Conservation (phyloP, 2,888 invertebrate genomes). For the Eretmocerus hayati region DNA sequence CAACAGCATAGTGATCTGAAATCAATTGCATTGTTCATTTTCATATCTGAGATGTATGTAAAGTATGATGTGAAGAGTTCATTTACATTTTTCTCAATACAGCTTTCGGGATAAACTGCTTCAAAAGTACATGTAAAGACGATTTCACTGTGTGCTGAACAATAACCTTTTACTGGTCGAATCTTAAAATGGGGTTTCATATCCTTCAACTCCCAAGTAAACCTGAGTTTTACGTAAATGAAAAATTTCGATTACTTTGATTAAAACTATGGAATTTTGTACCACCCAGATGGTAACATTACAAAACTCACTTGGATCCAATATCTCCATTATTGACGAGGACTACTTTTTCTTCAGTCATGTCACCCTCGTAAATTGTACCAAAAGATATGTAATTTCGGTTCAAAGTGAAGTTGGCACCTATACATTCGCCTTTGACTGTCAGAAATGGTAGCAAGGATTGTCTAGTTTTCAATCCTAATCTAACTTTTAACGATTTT, state of each 20-base stretch:
- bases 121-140: conserved; percentile 59
- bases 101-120: conserved; percentile 47
- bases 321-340: conserved; percentile 54
- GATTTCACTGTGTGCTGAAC: conserved; percentile 57
- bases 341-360: conserved; percentile 44
- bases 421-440: conserved; percentile 51
- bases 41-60: neutral
- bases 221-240: too few species aligned
- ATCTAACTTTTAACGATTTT: conserved; percentile 43
- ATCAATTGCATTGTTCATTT: neutral
- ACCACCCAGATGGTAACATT: neutral
- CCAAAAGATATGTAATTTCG: conserved; percentile 50
- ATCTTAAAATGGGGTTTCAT: conserved; percentile 53
- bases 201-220: conserved; percentile 50
- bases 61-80: neutral
- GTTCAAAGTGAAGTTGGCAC: conserved; percentile 49
- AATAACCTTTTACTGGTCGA: conserved; percentile 56
- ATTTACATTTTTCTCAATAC: conserved; percentile 39
- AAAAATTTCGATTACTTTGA: conserved; percentile 3
- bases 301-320: conserved; percentile 47
- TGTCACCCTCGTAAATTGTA: conserved; percentile 49
- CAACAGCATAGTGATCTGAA: conserved; percentile 55
- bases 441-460: conserved; percentile 50
- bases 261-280: neutral
- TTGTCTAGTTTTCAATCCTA: conserved; percentile 47